Evolutionary conservation across 2,113 vertebrate genomes (phyloP).

Genomic region (Platysternon megacephalum): DNA sequence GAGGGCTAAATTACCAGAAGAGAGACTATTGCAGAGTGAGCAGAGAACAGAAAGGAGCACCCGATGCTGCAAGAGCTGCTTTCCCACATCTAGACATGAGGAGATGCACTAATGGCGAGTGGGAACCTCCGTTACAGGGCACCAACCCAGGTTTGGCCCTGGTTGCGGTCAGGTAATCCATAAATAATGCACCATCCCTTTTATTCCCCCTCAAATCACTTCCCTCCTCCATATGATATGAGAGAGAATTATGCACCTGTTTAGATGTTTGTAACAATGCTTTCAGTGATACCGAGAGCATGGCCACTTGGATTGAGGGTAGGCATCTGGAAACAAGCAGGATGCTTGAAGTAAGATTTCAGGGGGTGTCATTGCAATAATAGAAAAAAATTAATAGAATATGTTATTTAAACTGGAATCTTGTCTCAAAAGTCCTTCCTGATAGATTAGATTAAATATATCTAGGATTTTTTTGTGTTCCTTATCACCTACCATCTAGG

Average conservation of each 20-base stretch:
- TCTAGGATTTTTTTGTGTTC: neutral
- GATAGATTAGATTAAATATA: neutral
- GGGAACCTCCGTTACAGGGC: neutral
- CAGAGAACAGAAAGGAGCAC: neutral
- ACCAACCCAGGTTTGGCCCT: neutral
- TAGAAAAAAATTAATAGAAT: neutral
- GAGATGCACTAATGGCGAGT: neutral
- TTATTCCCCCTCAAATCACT: neutral
- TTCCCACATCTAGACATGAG: neutral
- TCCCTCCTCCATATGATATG: neutral
- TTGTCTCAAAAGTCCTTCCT: neutral
- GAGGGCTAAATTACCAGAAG: neutral
- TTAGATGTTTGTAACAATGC: too few relatives aligned
- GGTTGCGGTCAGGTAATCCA: neutral
- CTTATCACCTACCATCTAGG: neutral
- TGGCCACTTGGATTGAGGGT: neutral
- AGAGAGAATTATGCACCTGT: too few relatives aligned
- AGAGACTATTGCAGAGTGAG: neutral
- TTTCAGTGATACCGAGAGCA: neutral
- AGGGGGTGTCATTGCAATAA: neutral
- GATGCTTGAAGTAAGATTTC: neutral
- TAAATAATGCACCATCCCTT: neutral
- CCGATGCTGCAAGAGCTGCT: neutral
- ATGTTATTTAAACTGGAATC: neutral
- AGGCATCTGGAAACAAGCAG: neutral